Base-by-base conservation (phyloP, 64 coral and sea anemone genomes). In the Montipora efflorescens region DNA sequence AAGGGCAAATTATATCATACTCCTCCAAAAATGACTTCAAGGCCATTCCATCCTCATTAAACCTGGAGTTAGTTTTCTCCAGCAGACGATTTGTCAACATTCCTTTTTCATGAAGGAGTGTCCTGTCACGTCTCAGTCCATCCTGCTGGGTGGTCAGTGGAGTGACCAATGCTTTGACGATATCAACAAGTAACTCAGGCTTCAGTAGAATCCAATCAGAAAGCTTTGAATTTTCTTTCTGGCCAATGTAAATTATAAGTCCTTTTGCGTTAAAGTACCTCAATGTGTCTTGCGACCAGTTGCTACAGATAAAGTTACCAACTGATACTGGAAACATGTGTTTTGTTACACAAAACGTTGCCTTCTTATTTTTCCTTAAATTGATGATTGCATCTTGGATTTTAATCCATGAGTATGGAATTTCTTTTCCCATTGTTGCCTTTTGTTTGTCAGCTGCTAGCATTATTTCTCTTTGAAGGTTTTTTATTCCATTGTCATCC, bases 261-360 rank as follows among this genome's bases (percentile, higher is more conserved):
- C 95, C 95, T 80, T 93, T 96, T 19, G 47, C 75, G 18, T 96
- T 71, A 74, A 96, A 96, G 80, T 96, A 96, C 22, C 89, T 48
- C 18, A 96, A 58, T 77, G 92, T 93, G 57, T 93, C 95, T n/a
- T 4, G 15, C 15, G 90, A 51, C 84, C 84, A 96, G 4, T 76
- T 28, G 21, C 59, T 93, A 25, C 79, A 89, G 7, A 89, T 4
- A 16, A 69, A 68, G 77, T 83, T 23, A 59, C 18, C 69, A 76
- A 96, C 55, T 15, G 48, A 13, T 3, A 77, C 18, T 87, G 81
- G 74, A 36, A 88, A 88, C 49, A 74, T 8, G 49, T 53, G 2
- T 0, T 74, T 8, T 57, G 69, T 75, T 7, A 88, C 49, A 44
- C 70, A 88, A 13, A 77, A 75, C 28, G 46, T 57, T 43, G 49